Percentiles rank a stretch among this genome's conserved stretches.
Conservation (phyloP, 2,888 invertebrate genomes). For the Chirona hameri region DNA sequence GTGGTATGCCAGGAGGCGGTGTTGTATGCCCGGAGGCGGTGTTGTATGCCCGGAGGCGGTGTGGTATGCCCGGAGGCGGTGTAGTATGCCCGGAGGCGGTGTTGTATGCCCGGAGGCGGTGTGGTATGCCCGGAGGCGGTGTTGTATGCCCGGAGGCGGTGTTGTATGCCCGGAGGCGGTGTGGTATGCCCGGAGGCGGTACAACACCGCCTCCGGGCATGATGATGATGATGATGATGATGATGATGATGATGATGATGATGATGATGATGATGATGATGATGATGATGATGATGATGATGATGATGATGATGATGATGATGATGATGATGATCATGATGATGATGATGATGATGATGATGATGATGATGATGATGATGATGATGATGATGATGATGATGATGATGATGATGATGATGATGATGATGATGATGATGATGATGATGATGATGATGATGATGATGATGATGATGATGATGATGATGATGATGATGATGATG, state of each 20-base stretch:
- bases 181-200: too few relatives aligned
- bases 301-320: constrained; percentile 22
- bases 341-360: constrained; percentile 10
- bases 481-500: too few relatives aligned
- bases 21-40: too few relatives aligned
- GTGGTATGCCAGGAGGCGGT: too few relatives aligned
- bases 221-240: constrained; percentile 10
- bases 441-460: constrained; percentile 22
- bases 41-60: too few relatives aligned
- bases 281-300: constrained; percentile 22
- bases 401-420: constrained; percentile 22
- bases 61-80: too few relatives aligned
- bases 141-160: too few relatives aligned
- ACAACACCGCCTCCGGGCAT: not conserved
- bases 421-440: constrained; percentile 22
- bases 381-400: constrained; percentile 22
- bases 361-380: constrained; percentile 22
- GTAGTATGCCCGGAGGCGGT: too few relatives aligned
- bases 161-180: too few relatives aligned
- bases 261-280: constrained; percentile 22
- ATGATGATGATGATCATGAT: constrained; percentile 9
- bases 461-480: constrained; percentile 22
- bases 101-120: too few relatives aligned
- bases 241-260: constrained; percentile 22
- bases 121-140: too few relatives aligned